phyloP scores from a whole-genome alignment of 2,888 invertebrate genomes.

The Andrena flavipes region DNA sequence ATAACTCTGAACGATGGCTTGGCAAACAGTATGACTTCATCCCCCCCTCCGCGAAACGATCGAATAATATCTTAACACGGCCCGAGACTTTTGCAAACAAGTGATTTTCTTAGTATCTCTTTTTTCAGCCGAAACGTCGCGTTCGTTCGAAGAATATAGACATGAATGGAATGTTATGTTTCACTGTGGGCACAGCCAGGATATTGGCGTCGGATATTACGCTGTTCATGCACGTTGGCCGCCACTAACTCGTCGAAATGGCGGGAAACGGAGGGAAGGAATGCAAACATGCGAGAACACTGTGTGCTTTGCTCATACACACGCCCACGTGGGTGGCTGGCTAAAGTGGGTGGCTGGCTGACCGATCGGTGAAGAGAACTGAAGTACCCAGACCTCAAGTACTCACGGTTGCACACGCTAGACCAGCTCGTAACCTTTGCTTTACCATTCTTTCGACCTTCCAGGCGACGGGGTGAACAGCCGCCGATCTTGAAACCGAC shows the following conservation, averaged over 20 bases:
- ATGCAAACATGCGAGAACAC: constrained; percentile 66
- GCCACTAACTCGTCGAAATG: constrained; percentile 36
- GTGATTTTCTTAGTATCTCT: background rate
- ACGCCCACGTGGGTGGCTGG: constrained; percentile 74
- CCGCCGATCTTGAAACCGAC: constrained; percentile 46
- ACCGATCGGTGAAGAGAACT: constrained; percentile 56
- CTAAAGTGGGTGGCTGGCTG: constrained; percentile 74
- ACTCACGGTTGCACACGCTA: constrained; percentile 42
- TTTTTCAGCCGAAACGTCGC: background rate
- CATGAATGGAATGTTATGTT: background rate
- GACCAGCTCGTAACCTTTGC: constrained; percentile 62
- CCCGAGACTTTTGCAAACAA: background rate
- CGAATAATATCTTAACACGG: background rate
- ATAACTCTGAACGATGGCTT: background rate
- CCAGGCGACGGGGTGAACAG: constrained; percentile 50
- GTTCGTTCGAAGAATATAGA: background rate
- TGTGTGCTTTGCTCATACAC: constrained; percentile 66
- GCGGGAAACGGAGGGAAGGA: constrained; percentile 60
- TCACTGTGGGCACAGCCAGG: constrained; percentile 2
- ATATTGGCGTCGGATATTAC: constrained; percentile 18
- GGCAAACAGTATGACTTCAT: constrained; percentile 1
- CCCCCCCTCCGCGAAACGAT: background rate
- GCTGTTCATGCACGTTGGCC: background rate
- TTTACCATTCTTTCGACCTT: constrained; percentile 68
- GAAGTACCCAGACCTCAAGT: constrained; percentile 65